phyloP scores from a whole-genome alignment of 2,888 invertebrate species.

The Meteorus colon region DNA sequence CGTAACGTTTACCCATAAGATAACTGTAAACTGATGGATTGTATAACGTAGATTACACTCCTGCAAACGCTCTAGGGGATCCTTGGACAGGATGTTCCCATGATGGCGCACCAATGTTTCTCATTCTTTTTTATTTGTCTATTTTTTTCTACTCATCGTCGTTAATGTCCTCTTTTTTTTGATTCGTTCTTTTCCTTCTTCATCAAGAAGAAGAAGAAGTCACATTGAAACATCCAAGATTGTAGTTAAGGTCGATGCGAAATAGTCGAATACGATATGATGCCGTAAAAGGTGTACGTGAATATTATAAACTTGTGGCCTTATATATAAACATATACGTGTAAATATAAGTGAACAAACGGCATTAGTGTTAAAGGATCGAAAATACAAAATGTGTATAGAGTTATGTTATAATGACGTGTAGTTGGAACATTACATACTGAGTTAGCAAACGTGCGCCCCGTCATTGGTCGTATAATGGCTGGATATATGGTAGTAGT shows the following conservation, averaged over 20 bases:
- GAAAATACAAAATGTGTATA: background rate
- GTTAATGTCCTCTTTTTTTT: slow-evolving; percentile 33
- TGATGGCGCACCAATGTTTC: slow-evolving; percentile 51
- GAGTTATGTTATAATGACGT: background rate
- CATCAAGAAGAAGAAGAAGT: background rate
- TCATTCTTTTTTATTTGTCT: slow-evolving; percentile 26
- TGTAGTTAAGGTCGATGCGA: slow-evolving; percentile 5
- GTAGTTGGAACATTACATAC: background rate
- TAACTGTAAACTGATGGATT: slow-evolving; percentile 67
- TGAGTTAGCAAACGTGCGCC: background rate
- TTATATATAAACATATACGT: background rate
- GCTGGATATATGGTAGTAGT: slow-evolving; percentile 10
- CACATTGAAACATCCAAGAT: background rate
- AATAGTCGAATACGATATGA: background rate
- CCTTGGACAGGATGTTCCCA: slow-evolving; percentile 67
- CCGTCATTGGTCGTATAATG: background rate
- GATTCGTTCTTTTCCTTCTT: slow-evolving; percentile 35
- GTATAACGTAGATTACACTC: slow-evolving; percentile 64
- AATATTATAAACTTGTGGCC: background rate
- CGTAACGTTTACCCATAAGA: slow-evolving; percentile 52
- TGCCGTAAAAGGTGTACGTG: background rate
- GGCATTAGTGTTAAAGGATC: background rate
- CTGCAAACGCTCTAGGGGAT: slow-evolving; percentile 60
- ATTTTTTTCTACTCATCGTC: slow-evolving; percentile 28
- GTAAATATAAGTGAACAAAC: background rate